These are phyloP conservation scores for Myopa tessellatipennis DNA, from an alignment of 2,888 invertebrate genomes.

Conservation along the genomic window DNA sequence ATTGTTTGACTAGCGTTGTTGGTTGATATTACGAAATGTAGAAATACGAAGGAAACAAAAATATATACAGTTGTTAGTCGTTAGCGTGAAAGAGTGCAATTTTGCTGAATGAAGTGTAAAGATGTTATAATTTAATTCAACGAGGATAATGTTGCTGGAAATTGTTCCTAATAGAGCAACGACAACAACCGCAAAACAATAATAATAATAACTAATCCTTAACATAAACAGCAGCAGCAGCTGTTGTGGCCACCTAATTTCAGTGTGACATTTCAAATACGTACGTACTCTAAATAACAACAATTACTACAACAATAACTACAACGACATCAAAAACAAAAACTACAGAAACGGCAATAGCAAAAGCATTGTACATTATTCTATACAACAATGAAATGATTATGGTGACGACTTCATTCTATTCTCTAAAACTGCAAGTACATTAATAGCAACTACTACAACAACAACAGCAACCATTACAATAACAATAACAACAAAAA, in stretches of 20 bases:
- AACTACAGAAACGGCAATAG: not conserved
- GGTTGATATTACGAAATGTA: not conserved
- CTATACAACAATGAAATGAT: conserved; percentile 12
- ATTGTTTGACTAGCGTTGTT: not conserved
- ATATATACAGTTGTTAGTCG: no score
- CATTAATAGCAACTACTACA: not conserved
- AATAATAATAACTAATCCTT: conserved; percentile 5
- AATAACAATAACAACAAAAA: not conserved
- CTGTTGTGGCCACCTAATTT: not conserved
- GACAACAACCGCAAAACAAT: not conserved
- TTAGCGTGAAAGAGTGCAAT: no score
- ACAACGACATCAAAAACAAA: not conserved
- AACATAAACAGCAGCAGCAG: conserved; percentile 27
- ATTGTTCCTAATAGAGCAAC: no score
- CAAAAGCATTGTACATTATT: conserved; percentile 7
- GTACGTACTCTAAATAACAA: no score
- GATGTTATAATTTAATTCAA: conserved; percentile 11
- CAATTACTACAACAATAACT: not conserved
- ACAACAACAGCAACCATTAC: not conserved
- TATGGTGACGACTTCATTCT: not conserved
- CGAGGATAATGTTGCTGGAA: conserved; percentile 17
- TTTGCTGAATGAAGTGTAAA: not conserved
- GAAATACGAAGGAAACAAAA: not conserved
- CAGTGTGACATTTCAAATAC: not conserved
- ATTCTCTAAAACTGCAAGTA: no score